Evolutionary conservation across 1,140 invertebrate species (phyloP).

Genomic region (Drosophila virilis): DNA sequence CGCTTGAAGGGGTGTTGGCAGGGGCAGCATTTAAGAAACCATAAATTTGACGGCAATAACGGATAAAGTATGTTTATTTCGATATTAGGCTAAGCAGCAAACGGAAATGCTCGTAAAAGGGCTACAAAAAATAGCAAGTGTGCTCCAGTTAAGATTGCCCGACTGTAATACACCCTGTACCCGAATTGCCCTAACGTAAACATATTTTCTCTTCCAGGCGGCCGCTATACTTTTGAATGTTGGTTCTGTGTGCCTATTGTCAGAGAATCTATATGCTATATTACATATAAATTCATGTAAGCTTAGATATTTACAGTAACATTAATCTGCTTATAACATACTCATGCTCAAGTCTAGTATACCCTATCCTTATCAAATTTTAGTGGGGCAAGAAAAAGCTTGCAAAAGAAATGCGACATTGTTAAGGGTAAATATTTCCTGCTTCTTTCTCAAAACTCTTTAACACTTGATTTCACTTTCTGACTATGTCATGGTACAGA

Average conservation of each 20-base stretch:
- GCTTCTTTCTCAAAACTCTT: conserved; percentile 70
- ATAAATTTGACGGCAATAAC: conserved; percentile 80
- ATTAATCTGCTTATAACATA: no score
- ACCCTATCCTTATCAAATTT: not conserved
- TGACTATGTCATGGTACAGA: conserved; percentile 26
- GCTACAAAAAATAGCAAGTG: conserved; percentile 40
- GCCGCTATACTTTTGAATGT: no score
- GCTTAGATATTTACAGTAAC: no score
- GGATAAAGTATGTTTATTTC: conserved; percentile 82
- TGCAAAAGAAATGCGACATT: conserved; percentile 43
- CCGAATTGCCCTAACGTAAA: not conserved
- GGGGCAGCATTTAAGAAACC: conserved; percentile 72
- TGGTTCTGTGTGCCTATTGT: no score
- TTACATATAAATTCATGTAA: no score
- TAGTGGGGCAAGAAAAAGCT: not conserved
- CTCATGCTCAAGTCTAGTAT: not conserved
- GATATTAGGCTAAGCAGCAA: conserved; percentile 77
- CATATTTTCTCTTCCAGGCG: no score
- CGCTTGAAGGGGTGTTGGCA: not conserved
- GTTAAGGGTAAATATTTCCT: conserved; percentile 20
- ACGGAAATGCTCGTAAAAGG: conserved; percentile 56
- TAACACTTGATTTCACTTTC: conserved; percentile 79
- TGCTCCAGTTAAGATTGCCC: no score
- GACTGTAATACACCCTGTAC: not conserved
- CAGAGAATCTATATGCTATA: no score